Evolutionary conservation across 37 sponge, comb jelly and placozoan species (phyloP).

Genomic region (Tethya wilhelma): DNA sequence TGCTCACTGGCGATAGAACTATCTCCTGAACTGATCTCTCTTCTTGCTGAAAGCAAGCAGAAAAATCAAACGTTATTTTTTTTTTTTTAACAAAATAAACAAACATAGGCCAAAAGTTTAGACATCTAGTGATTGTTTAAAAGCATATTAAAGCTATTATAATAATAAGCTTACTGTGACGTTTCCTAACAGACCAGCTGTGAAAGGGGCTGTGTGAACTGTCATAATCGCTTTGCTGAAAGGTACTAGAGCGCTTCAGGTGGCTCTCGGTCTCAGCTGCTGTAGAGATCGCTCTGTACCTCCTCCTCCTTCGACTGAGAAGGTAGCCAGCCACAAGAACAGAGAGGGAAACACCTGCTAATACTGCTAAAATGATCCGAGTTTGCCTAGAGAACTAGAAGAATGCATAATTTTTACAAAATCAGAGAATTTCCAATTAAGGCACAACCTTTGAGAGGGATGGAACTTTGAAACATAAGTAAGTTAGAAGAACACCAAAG

Average conservation of each 20-base stretch:
- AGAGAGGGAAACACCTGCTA: slow-evolving; percentile 48
- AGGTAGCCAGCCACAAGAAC: slow-evolving; percentile 50
- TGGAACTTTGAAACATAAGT: no score
- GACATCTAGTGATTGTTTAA: neutral
- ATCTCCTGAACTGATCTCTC: no score
- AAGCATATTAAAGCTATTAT: neutral
- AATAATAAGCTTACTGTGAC: no score
- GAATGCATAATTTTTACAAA: no score
- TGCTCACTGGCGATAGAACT: no score
- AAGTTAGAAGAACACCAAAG: no score
- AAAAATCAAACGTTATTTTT: neutral
- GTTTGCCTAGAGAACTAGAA: slow-evolving; percentile 6
- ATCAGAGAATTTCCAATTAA: no score
- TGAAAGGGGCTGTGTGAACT: neutral
- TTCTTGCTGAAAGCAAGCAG: no score
- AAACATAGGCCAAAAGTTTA: neutral
- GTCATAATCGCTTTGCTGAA: neutral
- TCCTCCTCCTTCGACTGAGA: slow-evolving; percentile 24
- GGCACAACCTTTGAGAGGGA: no score
- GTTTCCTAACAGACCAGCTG: no score
- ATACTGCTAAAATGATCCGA: slow-evolving; percentile 22
- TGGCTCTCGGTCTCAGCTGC: neutral
- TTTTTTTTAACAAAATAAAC: neutral
- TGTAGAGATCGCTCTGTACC: slow-evolving; percentile 47
- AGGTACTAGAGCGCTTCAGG: slow-evolving; percentile 16